Conservation (phyloP, 2,888 invertebrate species). For the Acronicta leporina region DNA sequence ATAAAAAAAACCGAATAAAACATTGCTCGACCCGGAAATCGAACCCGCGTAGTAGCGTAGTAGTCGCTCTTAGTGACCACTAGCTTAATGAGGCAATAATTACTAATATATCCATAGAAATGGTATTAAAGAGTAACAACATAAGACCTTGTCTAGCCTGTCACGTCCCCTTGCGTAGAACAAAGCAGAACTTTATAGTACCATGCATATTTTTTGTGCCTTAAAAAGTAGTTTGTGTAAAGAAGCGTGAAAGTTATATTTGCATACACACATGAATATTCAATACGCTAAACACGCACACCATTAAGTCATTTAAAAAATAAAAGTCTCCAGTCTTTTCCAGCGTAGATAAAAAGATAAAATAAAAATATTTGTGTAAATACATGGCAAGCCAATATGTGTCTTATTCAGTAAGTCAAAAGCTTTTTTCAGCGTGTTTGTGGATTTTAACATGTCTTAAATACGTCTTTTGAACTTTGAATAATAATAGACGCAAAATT, state of each 20-base stretch:
- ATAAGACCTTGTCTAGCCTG: too few species aligned
- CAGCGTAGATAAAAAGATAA: slow-evolving; percentile 63
- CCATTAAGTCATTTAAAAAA: slow-evolving; percentile 58
- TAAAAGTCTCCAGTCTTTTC: slow-evolving; percentile 58
- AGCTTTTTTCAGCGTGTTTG: slow-evolving; percentile 54
- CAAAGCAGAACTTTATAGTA: slow-evolving; percentile 5
- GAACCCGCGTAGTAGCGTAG: too few species aligned
- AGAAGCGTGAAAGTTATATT: slow-evolving; percentile 52
- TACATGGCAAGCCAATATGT: slow-evolving; percentile 60
- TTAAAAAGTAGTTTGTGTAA: slow-evolving; percentile 11
- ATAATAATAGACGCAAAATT: slow-evolving; percentile 65
- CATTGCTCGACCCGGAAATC: too few species aligned
- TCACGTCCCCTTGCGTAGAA: too few species aligned
- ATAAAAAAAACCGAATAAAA: too few species aligned
- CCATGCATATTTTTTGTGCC: slow-evolving; percentile 7
- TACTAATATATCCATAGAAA: too few species aligned
- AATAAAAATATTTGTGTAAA: slow-evolving; percentile 67
- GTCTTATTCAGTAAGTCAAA: slow-evolving; percentile 63
- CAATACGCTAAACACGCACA: slow-evolving; percentile 61
- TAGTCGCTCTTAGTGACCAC: too few species aligned
- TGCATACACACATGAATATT: slow-evolving; percentile 69
- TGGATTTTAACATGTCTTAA: slow-evolving; percentile 63
- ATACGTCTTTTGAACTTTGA: slow-evolving; percentile 69
- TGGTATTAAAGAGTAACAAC: too few species aligned
- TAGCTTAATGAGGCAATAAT: too few species aligned